Evolutionary conservation across 2,113 vertebrate genomes (phyloP), one percentile per base, ranked within the genome.

Genomic region (Acanthisitta chloris): DNA sequence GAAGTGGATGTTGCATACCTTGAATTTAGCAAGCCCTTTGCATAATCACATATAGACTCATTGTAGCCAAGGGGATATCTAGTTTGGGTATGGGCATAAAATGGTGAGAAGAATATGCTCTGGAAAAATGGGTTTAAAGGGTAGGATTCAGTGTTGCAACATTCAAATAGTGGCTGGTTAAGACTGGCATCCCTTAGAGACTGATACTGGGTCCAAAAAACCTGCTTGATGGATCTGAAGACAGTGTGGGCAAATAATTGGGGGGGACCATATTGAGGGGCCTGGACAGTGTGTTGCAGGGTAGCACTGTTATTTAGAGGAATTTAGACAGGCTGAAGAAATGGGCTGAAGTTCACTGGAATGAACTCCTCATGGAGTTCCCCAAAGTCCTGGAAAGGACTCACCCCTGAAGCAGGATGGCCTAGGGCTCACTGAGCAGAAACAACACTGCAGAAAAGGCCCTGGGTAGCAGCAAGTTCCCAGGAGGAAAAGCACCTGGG

Each of bases 291-390:
- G 1, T 25, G 15, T 4, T 65, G 34, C 34, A 73, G 21, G n/a
- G 1, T 14, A 40, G 18, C 2, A 2, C 5, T 31, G 14, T 25
- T 71, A 40, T 24, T 69, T 28, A 54, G 33, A 42, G 34, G 8
- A 64, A 49, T 45, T 64, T 51, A 48, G 6, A 64, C 19, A 67
- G 33, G 10, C 7, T 59, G 54, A 34, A 84, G 29, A 64, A 77
- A 77, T 12, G 23, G 13, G 17, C 10, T 78, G 9, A 28, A 28
- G 4, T 12, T 64, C 34, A 11, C 21, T 25, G 2, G 4, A 59
- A 59, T 34, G 7, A 55, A 18, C 5, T 42, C 6, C 12, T 54
- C 21, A 40, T 0, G 0, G n/a, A 38, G 9, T 34, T 85, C 9
- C 15, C 16, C 36, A 61, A 38, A 74, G 24, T 24, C n/a, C 38